These are phyloP conservation scores for Silurus asotus DNA, from an alignment of 2,113 vertebrate genomes.

Conservation along the genomic window DNA sequence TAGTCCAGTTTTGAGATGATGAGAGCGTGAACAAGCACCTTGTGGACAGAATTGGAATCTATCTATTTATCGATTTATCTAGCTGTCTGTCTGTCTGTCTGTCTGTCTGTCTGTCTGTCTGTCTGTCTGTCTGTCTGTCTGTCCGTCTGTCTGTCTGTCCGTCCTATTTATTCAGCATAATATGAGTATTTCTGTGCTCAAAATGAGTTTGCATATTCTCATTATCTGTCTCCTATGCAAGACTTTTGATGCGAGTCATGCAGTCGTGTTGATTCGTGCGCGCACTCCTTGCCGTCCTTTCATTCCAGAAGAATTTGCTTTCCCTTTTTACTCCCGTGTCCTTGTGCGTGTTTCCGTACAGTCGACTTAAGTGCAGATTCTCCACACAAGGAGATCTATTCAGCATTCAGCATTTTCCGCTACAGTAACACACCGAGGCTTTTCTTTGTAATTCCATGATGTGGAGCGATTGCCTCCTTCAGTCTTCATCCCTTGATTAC, in stretches of 20 bases:
- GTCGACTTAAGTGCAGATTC: slow-evolving; percentile 62
- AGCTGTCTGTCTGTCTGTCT: too few relatives aligned
- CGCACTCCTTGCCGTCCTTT: not conserved
- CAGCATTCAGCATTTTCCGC: slow-evolving; percentile 58
- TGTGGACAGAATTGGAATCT: too few relatives aligned
- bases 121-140: too few relatives aligned
- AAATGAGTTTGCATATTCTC: not conserved
- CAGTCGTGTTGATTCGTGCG: not conserved
- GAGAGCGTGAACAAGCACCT: too few relatives aligned
- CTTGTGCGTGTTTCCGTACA: slow-evolving; percentile 50
- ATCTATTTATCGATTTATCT: too few relatives aligned
- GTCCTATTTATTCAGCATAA: not conserved
- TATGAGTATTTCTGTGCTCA: not conserved
- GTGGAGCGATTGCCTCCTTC: slow-evolving; percentile 69
- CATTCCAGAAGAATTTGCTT: not conserved
- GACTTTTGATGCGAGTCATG: not conserved
- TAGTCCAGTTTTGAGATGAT: too few relatives aligned
- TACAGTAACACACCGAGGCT: slow-evolving; percentile 72
- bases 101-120: too few relatives aligned
- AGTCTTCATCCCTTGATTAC: slow-evolving; percentile 72
- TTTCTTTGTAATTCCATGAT: slow-evolving; percentile 60
- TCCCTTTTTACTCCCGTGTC: not conserved
- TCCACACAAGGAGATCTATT: slow-evolving; percentile 72
- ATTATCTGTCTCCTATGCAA: not conserved
- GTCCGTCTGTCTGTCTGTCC: too few relatives aligned